Evolutionary conservation across 2,113 vertebrate species (phyloP).

Genomic region (Poeciliopsis prolifica): DNA sequence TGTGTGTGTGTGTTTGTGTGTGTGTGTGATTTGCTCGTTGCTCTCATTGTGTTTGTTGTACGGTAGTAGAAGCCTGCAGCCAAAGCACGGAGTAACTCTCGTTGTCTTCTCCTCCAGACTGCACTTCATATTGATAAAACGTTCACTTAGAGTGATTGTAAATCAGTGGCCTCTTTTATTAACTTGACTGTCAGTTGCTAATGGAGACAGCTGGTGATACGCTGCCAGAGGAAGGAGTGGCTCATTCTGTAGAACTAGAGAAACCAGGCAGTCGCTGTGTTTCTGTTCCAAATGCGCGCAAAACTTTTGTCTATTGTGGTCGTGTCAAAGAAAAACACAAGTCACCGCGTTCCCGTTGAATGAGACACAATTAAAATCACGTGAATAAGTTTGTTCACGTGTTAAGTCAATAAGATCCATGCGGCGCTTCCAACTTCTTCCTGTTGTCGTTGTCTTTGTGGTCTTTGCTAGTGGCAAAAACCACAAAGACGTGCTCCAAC

Average conservation of each 20-base stretch:
- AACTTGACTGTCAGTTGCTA: background rate
- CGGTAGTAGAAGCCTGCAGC: constrained; percentile 56
- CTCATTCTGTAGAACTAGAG: background rate
- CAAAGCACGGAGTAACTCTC: constrained; percentile 25
- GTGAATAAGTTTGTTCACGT: no score
- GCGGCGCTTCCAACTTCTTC: no score
- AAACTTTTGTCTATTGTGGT: no score
- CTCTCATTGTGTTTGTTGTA: constrained; percentile 18
- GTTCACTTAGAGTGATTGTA: constrained; percentile 6
- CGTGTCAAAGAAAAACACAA: no score
- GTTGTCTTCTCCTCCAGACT: constrained; percentile 24
- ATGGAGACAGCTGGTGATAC: constrained; percentile 6
- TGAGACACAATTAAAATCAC: no score
- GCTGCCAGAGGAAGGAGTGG: background rate
- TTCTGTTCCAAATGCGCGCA: no score
- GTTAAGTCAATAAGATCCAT: no score
- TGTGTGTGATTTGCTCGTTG: constrained; percentile 5
- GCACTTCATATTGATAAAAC: constrained; percentile 15
- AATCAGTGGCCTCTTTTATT: constrained; percentile 13
- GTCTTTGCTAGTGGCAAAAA: no score
- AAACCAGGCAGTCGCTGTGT: background rate
- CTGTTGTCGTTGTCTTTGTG: no score
- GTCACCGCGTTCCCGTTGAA: no score
- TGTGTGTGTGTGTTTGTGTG: constrained; percentile 2
- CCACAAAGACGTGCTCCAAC: no score